Base-by-base conservation (phyloP, 2,888 invertebrate genomes). In the Leucophenga maculata region DNA sequence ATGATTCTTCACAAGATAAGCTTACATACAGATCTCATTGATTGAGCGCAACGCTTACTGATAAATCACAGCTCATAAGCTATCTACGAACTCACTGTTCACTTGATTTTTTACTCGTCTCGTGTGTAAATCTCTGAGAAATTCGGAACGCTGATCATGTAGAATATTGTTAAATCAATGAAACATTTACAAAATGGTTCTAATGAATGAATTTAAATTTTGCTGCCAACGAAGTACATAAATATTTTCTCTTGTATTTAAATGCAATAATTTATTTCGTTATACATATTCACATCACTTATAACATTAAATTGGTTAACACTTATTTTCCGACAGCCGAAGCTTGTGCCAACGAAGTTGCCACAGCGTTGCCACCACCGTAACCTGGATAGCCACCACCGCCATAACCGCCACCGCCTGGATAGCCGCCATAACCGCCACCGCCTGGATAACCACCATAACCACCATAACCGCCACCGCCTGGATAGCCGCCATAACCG, bases 251-350 rank as follows among this genome's bases (percentile, higher is more conserved):
- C 8, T 59, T 59, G 11, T 22, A 13, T 26, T 59, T 59, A 11
- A 18, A 22, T 18, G 16, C 13, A 22, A 55, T 22, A 55, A 55
- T 18, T 22, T 55, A 55, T 55, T 55, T 55, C n/a, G 20, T 9
- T 55, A 52, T n/a, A n/a, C n/a, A 22, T 31, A 31, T 59, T 4
- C 32, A n/a, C 16, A 48, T 6, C 6, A 48, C 48, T 48, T 48
- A 48, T 14, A n/a, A 6, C 18, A 13, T 48, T 65, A 22, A 46
- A n/a, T 66, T 54, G 1, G 16, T 32, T 66, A 16, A 22, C 1
- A 6, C 13, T 66, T 70, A 76, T 74, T 75, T 72, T 48, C 81
- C 69, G 26, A 31, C 66, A 74, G 32, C 59, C 3, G 72, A 74
- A 16, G 75, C 72, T 8, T 69, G 68, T 0, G 77, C 73, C 0